A percentile compares a stretch with the other conserved stretches of the same genome.
phyloP scores from a whole-genome alignment of 2,113 vertebrate species.

The Passer domesticus region DNA sequence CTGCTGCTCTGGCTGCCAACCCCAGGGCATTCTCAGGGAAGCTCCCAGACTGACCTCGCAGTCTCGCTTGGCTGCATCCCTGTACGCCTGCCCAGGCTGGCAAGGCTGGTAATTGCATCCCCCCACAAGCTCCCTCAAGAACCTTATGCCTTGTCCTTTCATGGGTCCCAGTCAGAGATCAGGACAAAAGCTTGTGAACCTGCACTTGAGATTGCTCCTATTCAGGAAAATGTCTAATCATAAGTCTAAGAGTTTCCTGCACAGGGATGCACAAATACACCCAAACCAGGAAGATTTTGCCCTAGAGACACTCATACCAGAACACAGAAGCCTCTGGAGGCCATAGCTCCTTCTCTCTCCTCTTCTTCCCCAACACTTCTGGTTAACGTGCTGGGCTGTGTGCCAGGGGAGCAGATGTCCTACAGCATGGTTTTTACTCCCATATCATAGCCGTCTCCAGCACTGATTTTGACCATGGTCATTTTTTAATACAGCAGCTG shows the following conservation, averaged over 20 bases:
- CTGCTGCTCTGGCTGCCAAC: neutral
- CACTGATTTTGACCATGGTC: neutral
- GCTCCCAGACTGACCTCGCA: neutral
- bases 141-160: neutral
- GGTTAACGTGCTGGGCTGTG: neutral
- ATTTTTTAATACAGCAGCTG: slow-evolving; percentile 10
- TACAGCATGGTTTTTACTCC: neutral
- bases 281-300: fast-evolving
- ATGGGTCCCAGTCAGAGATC: neutral
- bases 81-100: neutral
- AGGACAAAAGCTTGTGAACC: neutral
- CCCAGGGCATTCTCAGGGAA: neutral
- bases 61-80: neutral
- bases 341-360: neutral
- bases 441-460: neutral
- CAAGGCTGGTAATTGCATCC: neutral
- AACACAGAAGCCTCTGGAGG: neutral
- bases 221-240: neutral
- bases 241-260: neutral
- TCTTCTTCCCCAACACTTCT: neutral
- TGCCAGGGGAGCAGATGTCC: slow-evolving; percentile 27
- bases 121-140: fast-evolving
- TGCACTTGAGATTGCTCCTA: neutral
- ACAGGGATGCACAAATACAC: neutral
- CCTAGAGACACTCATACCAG: neutral